Conservation (phyloP, 2,113 vertebrate species). For the Podocnemis expansa region DNA sequence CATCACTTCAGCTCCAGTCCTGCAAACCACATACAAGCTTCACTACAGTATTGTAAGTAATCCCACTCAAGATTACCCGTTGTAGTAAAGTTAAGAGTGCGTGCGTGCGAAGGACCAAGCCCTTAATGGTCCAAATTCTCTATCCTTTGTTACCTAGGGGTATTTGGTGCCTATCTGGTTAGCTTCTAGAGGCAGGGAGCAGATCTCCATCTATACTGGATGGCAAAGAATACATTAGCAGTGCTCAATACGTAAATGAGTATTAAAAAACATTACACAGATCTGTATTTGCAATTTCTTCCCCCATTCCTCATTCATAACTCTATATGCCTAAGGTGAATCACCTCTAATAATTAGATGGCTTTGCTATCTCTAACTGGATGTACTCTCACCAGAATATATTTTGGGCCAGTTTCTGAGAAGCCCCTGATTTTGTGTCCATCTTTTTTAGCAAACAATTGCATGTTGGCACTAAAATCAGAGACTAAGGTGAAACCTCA, state of each 20-base stretch:
- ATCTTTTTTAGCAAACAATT: background rate
- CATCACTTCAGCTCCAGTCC: background rate
- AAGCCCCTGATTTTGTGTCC: background rate
- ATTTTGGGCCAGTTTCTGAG: background rate
- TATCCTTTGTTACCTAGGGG: background rate
- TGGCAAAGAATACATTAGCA: background rate
- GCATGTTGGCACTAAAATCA: background rate
- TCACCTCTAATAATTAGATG: background rate
- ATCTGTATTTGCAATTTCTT: background rate
- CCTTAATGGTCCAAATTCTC: background rate
- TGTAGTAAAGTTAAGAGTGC: background rate
- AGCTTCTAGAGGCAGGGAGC: background rate
- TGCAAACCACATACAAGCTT: background rate
- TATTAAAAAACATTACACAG: background rate
- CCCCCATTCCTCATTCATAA: too few relatives aligned
- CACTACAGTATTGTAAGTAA: background rate
- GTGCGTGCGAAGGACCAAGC: background rate
- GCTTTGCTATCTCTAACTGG: background rate
- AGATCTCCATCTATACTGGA: background rate
- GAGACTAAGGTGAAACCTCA: background rate
- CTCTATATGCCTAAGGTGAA: background rate
- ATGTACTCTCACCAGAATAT: background rate
- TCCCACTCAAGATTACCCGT: background rate
- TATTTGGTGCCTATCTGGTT: background rate
- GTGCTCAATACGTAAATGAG: background rate